Percentiles rank a stretch among this genome's conserved stretches.
phyloP scores from a whole-genome alignment of 2,113 vertebrate genomes.

The Aleadryas rufinucha region DNA sequence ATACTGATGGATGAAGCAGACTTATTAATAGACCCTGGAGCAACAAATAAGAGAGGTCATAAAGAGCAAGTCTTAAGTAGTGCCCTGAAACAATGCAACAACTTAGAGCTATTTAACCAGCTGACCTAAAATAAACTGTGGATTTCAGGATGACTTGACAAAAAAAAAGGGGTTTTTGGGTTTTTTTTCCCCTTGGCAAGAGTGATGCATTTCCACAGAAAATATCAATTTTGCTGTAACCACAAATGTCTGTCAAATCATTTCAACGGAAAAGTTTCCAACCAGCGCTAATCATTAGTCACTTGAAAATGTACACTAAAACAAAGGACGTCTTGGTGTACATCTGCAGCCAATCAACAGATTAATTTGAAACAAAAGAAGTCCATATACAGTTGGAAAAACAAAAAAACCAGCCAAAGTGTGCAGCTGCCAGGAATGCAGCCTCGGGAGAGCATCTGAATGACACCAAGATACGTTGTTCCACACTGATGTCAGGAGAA shows the following conservation, averaged over 20 bases:
- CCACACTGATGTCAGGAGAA: not conserved
- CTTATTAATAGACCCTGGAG: not conserved
- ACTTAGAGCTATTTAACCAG: not conserved
- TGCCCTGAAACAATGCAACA: not conserved
- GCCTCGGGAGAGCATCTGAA: conserved; percentile 29
- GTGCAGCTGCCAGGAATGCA: conserved; percentile 9
- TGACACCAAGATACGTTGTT: not conserved
- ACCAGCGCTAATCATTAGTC: conserved; percentile 12
- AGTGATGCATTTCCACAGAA: conserved; percentile 28
- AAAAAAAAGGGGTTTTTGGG: not conserved
- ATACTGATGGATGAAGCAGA: not conserved
- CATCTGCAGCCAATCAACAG: conserved; percentile 56
- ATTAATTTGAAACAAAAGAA: conserved; percentile 58
- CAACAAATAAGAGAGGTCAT: not conserved
- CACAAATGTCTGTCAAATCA: conserved; percentile 34
- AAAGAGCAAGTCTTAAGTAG: not conserved
- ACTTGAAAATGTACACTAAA: conserved; percentile 29
- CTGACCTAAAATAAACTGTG: conserved; percentile 47
- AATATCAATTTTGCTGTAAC: conserved; percentile 14
- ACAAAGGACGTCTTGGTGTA: conserved; percentile 15
- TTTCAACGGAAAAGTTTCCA: not conserved
- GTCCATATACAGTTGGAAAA: conserved; percentile 59
- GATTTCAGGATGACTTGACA: conserved; percentile 45
- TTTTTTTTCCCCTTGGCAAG: not conserved
- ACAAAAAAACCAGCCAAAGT: conserved; percentile 33